Conservation (phyloP, 2,888 invertebrate genomes). For the Fragum whitleyi region DNA sequence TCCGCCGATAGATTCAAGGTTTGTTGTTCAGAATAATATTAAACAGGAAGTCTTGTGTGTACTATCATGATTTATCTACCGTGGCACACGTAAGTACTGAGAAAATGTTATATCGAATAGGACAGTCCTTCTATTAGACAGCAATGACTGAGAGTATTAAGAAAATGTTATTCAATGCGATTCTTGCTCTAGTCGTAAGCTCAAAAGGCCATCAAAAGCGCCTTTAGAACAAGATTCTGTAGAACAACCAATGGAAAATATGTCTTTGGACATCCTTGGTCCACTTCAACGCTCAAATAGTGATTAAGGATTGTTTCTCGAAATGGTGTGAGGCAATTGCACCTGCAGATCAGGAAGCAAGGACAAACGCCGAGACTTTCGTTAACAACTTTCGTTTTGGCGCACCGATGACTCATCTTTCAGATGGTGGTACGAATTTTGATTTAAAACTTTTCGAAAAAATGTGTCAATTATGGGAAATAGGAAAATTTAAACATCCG, state of each 20-base stretch:
- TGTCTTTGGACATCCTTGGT: conserved; percentile 65
- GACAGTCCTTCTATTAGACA: conserved; percentile 19
- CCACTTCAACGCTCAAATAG: conserved; percentile 42
- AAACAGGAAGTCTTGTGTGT: conserved; percentile 17
- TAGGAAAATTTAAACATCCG: conserved; percentile 33
- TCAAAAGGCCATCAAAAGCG: conserved; percentile 9
- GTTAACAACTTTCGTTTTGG: conserved; percentile 59
- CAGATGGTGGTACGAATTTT: conserved; percentile 54
- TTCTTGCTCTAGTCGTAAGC: conserved; percentile 14
- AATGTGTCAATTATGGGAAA: conserved; percentile 29
- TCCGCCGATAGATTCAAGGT: background rate
- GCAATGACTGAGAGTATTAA: conserved; percentile 15
- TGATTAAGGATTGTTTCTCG: conserved; percentile 43
- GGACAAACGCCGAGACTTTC: conserved; percentile 56
- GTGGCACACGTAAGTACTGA: conserved; percentile 24
- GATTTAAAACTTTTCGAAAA: conserved; percentile 36
- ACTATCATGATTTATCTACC: conserved; percentile 23
- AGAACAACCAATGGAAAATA: conserved; percentile 62
- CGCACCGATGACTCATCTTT: conserved; percentile 39
- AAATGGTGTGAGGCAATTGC: conserved; percentile 55
- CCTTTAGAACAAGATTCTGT: conserved; percentile 42
- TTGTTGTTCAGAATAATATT: background rate
- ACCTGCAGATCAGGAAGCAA: conserved; percentile 49
- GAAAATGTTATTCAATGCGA: conserved; percentile 7
- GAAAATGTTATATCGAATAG: conserved; percentile 18